Base-by-base conservation (phyloP, 2,797 vertebrate species). In the Amazonetta brasiliensis region DNA sequence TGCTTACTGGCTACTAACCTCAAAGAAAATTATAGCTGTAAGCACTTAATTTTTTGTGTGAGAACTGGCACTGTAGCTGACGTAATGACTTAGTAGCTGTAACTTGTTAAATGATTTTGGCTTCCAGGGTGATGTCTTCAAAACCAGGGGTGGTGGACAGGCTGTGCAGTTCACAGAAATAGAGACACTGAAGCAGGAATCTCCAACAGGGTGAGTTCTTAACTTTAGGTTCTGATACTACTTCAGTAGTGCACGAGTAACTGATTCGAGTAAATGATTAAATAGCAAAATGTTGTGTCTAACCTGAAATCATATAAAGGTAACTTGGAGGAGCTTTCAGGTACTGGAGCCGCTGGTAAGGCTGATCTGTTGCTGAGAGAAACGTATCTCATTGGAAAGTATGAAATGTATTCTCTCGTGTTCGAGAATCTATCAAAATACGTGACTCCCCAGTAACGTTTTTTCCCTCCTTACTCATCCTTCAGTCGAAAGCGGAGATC, bases 81-180 rank as follows among this genome's bases (percentile, higher is more conserved):
- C 3, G 0, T 4, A 4, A 17, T n/a, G 68, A n/a, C 43, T 66
- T 37, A 14, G 4, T 56, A 3, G 3, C 54, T 43, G 18, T 56
- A 15, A 56, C 64, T 30, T 77, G n/a, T 50, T 25, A 63, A 56
- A 85, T 89, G 77, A 67, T 94, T 87, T 56, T 96, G 19, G 76
- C 58, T 94, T 93, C 82, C 91, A 99, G 99, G 99, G 99, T 3
- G 99, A 99, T 2, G 99, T 99, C 41, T 99, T 98, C 78, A 99
- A 99, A 97, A 99, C 99, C 52, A 98, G 99, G 91, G 99, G 99
- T 8, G 99, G 99, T 1, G 99, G 99, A 87, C 99, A 99, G 87
- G 95, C 99, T 2, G 99, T 99, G 78, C 99, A 99, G 88, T 99
- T 99, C 97, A 99, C 99, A 0, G 99, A 99, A 79, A 98, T 99